These are phyloP conservation scores for Callimorpha dominula DNA, from an alignment of 2,888 invertebrate genomes.

Conservation along the genomic window DNA sequence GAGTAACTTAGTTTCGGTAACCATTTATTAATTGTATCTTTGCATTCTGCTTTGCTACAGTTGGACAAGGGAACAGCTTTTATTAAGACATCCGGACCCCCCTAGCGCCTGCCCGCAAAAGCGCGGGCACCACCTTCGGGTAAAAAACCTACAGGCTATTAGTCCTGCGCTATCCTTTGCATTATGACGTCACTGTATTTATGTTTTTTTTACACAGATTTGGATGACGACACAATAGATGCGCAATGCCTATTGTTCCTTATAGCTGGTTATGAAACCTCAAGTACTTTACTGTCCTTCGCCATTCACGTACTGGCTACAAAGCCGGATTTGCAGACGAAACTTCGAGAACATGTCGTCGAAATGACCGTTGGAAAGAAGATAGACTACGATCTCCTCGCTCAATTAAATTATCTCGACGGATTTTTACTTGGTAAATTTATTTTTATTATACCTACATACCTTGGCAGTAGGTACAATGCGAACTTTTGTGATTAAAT, in stretches of 20 bases:
- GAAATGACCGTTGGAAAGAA: conserved; percentile 73
- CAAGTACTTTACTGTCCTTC: conserved; percentile 86
- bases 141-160: no score
- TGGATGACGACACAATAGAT: conserved; percentile 84
- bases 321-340: conserved; percentile 78
- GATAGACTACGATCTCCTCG: conserved; percentile 72
- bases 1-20: no score
- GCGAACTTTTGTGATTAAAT: background rate
- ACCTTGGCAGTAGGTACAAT: background rate
- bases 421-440: conserved; percentile 72
- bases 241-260: conserved; percentile 87
- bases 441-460: background rate
- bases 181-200: background rate
- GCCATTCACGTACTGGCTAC: conserved; percentile 84
- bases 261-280: conserved; percentile 88
- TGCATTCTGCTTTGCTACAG: no score
- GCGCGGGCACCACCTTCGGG: no score
- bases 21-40: no score
- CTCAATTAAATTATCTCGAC: conserved; percentile 73
- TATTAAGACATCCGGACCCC: no score
- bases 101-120: no score
- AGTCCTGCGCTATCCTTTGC: no score
- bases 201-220: conserved; percentile 57
- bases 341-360: conserved; percentile 75
- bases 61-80: no score